Percentiles rank a stretch among this genome's conserved stretches.
Conservation (phyloP, 1,140 invertebrate genomes). For the Neelides sp. region DNA sequence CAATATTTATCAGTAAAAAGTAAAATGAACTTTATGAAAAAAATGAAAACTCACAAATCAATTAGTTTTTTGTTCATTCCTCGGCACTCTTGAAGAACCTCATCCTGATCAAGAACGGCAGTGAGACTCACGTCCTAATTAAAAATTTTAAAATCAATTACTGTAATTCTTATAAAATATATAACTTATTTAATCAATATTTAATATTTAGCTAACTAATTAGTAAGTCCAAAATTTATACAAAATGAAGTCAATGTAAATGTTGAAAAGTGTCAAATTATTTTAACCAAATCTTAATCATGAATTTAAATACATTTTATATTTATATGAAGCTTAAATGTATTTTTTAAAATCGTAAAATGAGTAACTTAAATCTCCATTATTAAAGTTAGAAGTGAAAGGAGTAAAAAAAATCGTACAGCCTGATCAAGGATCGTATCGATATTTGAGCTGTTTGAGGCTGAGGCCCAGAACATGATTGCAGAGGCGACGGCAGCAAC, state of each 20-base stretch:
- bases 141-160: too few relatives aligned
- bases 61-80: constrained; percentile 79
- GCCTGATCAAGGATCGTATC: constrained; percentile 22
- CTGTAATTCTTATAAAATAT: constrained; percentile 17
- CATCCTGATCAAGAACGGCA: constrained; percentile 83
- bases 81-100: constrained; percentile 90
- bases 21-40: not conserved
- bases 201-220: too few relatives aligned
- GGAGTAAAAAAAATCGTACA: too few relatives aligned
- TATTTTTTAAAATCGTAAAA: too few relatives aligned
- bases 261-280: too few relatives aligned
- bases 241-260: too few relatives aligned
- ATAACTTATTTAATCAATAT: constrained; percentile 8
- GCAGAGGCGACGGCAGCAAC: constrained; percentile 61
- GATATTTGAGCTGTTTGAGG: constrained; percentile 19
- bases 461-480: constrained; percentile 29
- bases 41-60: constrained; percentile 64
- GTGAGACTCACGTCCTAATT: constrained; percentile 76
- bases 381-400: too few relatives aligned
- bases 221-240: too few relatives aligned
- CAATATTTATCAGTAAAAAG: constrained; percentile 2
- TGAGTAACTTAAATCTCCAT: too few relatives aligned
- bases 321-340: too few relatives aligned
- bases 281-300: too few relatives aligned
- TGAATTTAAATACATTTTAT: too few relatives aligned